A percentile compares a stretch with the other conserved stretches of the same genome.
phyloP scores from a whole-genome alignment of 2,888 invertebrate species.

The Netelia melanura region DNA sequence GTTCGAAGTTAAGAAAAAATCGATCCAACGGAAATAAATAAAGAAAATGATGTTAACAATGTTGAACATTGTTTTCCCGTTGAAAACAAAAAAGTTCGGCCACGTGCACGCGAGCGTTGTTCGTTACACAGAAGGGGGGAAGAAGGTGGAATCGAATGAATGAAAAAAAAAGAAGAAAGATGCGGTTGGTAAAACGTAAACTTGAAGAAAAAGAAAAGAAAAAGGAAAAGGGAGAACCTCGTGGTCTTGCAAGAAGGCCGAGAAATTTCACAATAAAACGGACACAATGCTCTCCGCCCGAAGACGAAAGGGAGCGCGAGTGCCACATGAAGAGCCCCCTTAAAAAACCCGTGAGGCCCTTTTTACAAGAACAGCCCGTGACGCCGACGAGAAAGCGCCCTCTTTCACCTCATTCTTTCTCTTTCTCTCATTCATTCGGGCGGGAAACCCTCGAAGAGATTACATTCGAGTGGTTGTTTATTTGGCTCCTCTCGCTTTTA shows the following conservation, averaged over 20 bases:
- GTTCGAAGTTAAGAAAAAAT: too few relatives aligned
- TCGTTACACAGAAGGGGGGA: slow-evolving; percentile 31
- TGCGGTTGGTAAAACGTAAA: slow-evolving; percentile 25
- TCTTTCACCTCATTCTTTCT: slow-evolving; percentile 45
- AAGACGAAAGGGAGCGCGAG: slow-evolving; percentile 38
- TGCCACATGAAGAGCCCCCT: slow-evolving; percentile 26
- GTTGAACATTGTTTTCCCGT: neutral
- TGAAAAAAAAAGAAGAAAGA: slow-evolving; percentile 34
- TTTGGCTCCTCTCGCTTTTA: slow-evolving; percentile 69
- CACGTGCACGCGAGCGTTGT: neutral
- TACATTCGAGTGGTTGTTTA: slow-evolving; percentile 78
- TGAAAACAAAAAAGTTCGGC: neutral
- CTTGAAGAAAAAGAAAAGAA: slow-evolving; percentile 20
- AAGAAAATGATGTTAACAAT: neutral
- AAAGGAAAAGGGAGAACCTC: slow-evolving; percentile 32
- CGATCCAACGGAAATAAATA: too few relatives aligned
- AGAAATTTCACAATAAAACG: slow-evolving; percentile 74
- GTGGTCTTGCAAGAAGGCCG: slow-evolving; percentile 71
- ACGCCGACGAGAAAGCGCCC: slow-evolving; percentile 72
- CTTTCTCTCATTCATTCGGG: slow-evolving; percentile 74
- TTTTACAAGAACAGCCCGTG: slow-evolving; percentile 54
- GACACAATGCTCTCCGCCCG: slow-evolving; percentile 73
- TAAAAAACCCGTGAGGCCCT: slow-evolving; percentile 35
- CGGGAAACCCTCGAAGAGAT: slow-evolving; percentile 74
- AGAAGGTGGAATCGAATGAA: slow-evolving; percentile 31